Base-by-base conservation (phyloP, 2,888 invertebrate genomes). In the Gisinianus flammeolus region DNA sequence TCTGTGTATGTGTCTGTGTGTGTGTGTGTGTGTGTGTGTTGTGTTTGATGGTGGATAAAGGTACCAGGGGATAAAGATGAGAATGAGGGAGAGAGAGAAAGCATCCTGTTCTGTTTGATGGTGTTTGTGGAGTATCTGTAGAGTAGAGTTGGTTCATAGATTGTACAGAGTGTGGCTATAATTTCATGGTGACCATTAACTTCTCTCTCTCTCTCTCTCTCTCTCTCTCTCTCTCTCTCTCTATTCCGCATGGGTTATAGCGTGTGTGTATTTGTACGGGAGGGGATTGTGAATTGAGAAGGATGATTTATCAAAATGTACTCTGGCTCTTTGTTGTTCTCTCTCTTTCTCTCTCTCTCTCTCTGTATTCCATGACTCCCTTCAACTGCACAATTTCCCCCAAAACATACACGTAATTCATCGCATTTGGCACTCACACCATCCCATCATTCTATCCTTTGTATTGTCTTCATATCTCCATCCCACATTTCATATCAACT, bases 271-370 rank as follows among this genome's bases (percentile, higher is more conserved):
- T n/a, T n/a, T n/a, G 44, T 44, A 16, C 6, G 44, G 44, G 44
- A 44, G 44, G n/a, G 16, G 44, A 44, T 6, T 44, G 44, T 44
- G 44, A 10, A 16, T 44, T 44, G 44, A 10, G 44, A 44, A 44
- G 58, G 58, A 58, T 58, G 58, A 58, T 58, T 58, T 58, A 58
- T 58, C 12, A 58, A 58, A 58, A n/a, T 58, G 58, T 58, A n/a
- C 6, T 8, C n/a, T 58, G 58, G 58, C n/a, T 8, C 10, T 8
- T 6, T 8, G 22, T 8, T 12, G 44, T 10, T 6, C 16, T 44
- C 44, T 16, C 16, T 44, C 44, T 44, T 10, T 44, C 44, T 44
- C 44, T 44, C 44, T 16, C 6, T 6, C 44, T n/a, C n/a, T n/a
- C n/a, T n/a, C n/a, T n/a, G n/a, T n/a, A n/a, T n/a, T n/a, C 10